Base-by-base conservation (phyloP, 2,113 vertebrate species). In the Potamarius usumacintae region DNA sequence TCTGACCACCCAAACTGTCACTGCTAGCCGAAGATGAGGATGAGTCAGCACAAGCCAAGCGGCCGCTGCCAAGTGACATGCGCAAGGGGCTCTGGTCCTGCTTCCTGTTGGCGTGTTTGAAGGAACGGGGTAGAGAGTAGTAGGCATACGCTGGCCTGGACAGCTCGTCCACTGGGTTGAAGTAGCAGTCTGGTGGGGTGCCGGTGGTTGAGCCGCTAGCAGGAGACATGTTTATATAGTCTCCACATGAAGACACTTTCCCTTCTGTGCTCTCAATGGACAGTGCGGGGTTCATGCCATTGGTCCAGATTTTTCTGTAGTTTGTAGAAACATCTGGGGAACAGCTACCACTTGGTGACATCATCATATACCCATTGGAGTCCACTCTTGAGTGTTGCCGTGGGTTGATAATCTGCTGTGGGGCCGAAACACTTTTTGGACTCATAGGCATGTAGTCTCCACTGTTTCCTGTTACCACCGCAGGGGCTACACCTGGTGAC, bases 161-260 rank as follows among this genome's bases (percentile, higher is more conserved):
- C 22, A 93, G 89, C 74, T 96, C 94, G 20, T 93, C 92, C 5
- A 90, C 92, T 0, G 91, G 83, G 2, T 93, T 95, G 0, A 94
- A 97, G 88, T 95, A 97, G 92, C 95, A 95, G 89, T 97, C 96
- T 0, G 97, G 96, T 0, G 96, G 96, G 42, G 96, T 97, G 92
- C 96, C 96, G 76, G 96, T 96, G 55, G 94, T 94, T 67, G 96
- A 97, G 88, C 96, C 95, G 65, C 96, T 97, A 79, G 95, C 96
- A 0, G 97, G 96, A 4, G 96, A 97, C 97, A 97, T 97, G 92
- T 97, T 97, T 88, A 97, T 97, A 60, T 97, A 97, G 90, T 97
- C 97, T 0, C 95, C 92, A 0, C 94, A 92, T 1, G 96, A 92
- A 1, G 95, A 94, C 14, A 94, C 91, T 58, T 97, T 97, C 77